Percentiles rank a stretch among this genome's conserved stretches.
Evolutionary conservation across 2,888 invertebrate species (phyloP).

Genomic region (Podotricha telesiphe): DNA sequence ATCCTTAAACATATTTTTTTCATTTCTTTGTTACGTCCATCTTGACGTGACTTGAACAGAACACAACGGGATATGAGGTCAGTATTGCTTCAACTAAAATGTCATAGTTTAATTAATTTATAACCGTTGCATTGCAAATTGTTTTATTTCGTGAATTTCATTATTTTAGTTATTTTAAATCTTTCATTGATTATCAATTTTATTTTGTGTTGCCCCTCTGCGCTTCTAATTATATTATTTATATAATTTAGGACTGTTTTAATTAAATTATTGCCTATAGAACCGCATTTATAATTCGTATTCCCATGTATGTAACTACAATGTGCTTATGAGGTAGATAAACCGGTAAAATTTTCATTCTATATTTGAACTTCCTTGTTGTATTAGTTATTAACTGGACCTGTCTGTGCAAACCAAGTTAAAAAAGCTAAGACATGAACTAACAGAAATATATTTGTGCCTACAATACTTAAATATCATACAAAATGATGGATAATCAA

Average conservation of each 20-base stretch:
- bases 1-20: background rate
- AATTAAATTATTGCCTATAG: background rate
- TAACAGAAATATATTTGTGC: background rate
- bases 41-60: background rate
- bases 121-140: no score
- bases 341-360: constrained; percentile 2
- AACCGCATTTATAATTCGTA: background rate
- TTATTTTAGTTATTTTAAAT: no score
- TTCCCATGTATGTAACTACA: no score
- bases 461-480: no score
- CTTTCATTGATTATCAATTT: no score
- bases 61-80: background rate
- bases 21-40: constrained; percentile 1
- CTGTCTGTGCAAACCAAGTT: background rate
- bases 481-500: no score
- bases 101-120: background rate
- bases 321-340: background rate
- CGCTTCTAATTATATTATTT: no score
- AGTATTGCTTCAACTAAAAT: background rate
- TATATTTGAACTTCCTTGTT: constrained; percentile 25
- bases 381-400: constrained; percentile 9
- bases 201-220: no score
- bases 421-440: background rate
- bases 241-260: background rate
- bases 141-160: no score